Conservation (phyloP, 2,888 invertebrate genomes). For the Leptinotarsa rubiginosa region DNA sequence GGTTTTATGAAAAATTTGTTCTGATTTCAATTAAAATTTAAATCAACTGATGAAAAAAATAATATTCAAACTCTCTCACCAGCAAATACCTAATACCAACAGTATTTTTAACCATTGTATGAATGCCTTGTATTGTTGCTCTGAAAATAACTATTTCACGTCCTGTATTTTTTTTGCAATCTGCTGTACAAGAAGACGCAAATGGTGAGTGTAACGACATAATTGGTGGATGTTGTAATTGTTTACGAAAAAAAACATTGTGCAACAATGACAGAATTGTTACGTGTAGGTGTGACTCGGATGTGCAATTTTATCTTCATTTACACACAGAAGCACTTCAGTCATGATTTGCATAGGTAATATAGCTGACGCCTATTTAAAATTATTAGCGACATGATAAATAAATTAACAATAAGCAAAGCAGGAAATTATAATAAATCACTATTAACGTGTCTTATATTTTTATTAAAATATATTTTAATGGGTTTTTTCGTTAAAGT, state of each 20-base stretch:
- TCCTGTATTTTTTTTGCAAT: slow-evolving; percentile 13
- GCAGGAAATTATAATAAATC: too few relatives aligned
- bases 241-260: neutral
- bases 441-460: too few relatives aligned
- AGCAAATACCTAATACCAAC: too few relatives aligned
- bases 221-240: neutral
- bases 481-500: too few relatives aligned
- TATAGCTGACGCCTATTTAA: neutral
- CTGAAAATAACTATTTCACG: neutral
- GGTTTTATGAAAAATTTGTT: too few relatives aligned
- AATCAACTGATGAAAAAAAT: too few relatives aligned
- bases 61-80: too few relatives aligned
- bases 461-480: too few relatives aligned
- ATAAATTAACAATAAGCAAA: neutral
- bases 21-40: too few relatives aligned
- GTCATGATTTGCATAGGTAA: slow-evolving; percentile 11
- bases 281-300: neutral
- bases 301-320: neutral
- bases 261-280: slow-evolving; percentile 8
- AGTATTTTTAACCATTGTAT: too few relatives aligned
- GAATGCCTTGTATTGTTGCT: neutral
- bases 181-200: slow-evolving; percentile 42
- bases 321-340: slow-evolving; percentile 10
- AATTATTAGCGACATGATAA: neutral
- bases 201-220: slow-evolving; percentile 44